These are phyloP conservation scores for Pteruthius melanotis DNA, from an alignment of 2,113 vertebrate genomes.

Conservation along the genomic window DNA sequence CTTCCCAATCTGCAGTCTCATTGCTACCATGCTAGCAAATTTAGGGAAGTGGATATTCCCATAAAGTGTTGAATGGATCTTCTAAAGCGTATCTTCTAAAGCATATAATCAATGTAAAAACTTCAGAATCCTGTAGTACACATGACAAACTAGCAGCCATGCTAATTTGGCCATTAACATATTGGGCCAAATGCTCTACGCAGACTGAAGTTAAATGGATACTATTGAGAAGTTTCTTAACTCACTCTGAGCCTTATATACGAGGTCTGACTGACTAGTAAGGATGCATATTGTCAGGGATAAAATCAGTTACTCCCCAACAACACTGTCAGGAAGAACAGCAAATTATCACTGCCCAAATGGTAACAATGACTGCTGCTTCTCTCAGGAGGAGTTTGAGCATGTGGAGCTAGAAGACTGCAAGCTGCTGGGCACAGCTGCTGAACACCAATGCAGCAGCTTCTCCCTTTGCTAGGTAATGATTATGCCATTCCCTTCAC, in stretches of 20 bases:
- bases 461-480: slow-evolving; percentile 19
- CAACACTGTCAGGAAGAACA: neutral
- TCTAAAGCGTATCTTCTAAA: neutral
- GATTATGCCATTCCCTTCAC: neutral
- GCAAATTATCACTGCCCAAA: neutral
- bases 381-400: neutral
- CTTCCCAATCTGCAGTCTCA: neutral
- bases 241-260: neutral
- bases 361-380: neutral
- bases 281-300: neutral
- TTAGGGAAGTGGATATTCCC: neutral
- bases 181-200: neutral
- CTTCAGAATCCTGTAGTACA: neutral
- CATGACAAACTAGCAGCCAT: neutral
- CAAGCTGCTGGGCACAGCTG: neutral
- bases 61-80: neutral
- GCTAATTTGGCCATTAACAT: neutral
- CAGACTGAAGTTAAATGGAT: neutral
- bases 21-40: neutral
- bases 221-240: neutral
- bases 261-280: neutral
- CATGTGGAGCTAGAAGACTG: neutral
- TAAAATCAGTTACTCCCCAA: neutral
- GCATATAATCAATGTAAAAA: neutral
- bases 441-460: neutral